Percentiles rank a stretch among this genome's conserved stretches.
These are phyloP conservation scores for Gadus chalcogrammus DNA, from an alignment of 2,113 vertebrate species.

Conservation along the genomic window DNA sequence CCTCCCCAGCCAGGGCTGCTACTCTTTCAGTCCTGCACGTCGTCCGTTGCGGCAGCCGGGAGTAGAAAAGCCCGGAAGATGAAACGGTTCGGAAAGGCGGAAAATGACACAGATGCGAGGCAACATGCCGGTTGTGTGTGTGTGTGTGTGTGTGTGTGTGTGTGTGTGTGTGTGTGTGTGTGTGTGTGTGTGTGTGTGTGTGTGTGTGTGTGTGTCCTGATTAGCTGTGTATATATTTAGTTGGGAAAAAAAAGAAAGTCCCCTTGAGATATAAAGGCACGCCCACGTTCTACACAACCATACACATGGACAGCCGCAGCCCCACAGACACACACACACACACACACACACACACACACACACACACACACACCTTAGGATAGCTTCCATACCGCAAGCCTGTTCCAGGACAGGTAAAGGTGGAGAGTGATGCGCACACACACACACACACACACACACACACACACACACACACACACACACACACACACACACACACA, in stretches of 20 bases:
- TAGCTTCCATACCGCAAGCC: no score
- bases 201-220: slow-evolving; percentile 38
- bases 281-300: slow-evolving; percentile 25
- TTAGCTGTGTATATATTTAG: slow-evolving; percentile 59
- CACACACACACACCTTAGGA: no score
- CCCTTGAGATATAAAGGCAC: slow-evolving; percentile 9
- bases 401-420: background rate
- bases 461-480: background rate
- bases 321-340: no score
- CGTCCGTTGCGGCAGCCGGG: background rate
- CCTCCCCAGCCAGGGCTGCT: slow-evolving; percentile 17
- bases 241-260: slow-evolving; percentile 30
- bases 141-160: no score
- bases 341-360: no score
- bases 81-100: slow-evolving; percentile 24
- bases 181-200: no score
- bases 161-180: no score
- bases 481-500: background rate
- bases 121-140: slow-evolving; percentile 10
- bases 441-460: background rate
- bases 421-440: background rate
- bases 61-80: slow-evolving; percentile 21
- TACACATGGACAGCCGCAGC: background rate
- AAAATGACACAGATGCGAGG: slow-evolving; percentile 24
- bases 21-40: slow-evolving; percentile 7